These are phyloP conservation scores for Cyclophora albipunctata DNA, from an alignment of 2,888 invertebrate genomes.

Conservation along the genomic window DNA sequence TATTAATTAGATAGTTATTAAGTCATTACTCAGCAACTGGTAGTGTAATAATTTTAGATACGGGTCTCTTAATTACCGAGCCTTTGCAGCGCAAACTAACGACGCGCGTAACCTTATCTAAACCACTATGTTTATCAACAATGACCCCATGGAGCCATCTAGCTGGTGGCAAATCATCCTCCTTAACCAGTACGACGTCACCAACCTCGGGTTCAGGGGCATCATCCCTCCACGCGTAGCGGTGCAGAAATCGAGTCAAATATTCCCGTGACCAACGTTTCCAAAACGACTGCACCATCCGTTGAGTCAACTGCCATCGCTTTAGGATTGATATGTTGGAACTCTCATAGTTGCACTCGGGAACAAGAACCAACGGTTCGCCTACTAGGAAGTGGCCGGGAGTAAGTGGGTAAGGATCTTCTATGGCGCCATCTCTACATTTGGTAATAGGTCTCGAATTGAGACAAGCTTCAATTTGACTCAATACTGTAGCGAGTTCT, in stretches of 20 bases:
- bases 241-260: not conserved
- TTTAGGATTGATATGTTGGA: not conserved
- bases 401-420: not conserved
- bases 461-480: too few species aligned
- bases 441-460: too few species aligned
- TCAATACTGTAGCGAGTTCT: too few species aligned
- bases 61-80: too few species aligned
- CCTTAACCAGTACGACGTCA: not conserved
- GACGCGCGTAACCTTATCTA: too few species aligned
- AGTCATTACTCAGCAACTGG: too few species aligned
- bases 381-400: not conserved
- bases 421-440: too few species aligned
- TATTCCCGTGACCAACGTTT: conserved; percentile 12
- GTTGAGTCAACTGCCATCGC: not conserved
- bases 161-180: conserved; percentile 1
- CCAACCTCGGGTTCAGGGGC: not conserved
- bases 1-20: too few species aligned
- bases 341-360: not conserved
- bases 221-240: not conserved
- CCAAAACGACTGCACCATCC: not conserved
- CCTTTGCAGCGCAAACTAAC: too few species aligned
- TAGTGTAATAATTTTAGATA: too few species aligned
- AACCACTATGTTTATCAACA: too few species aligned
- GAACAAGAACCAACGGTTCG: not conserved
- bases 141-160: not conserved